Base-by-base conservation (phyloP, 2,888 invertebrate species). In the Octodonta nipae region DNA sequence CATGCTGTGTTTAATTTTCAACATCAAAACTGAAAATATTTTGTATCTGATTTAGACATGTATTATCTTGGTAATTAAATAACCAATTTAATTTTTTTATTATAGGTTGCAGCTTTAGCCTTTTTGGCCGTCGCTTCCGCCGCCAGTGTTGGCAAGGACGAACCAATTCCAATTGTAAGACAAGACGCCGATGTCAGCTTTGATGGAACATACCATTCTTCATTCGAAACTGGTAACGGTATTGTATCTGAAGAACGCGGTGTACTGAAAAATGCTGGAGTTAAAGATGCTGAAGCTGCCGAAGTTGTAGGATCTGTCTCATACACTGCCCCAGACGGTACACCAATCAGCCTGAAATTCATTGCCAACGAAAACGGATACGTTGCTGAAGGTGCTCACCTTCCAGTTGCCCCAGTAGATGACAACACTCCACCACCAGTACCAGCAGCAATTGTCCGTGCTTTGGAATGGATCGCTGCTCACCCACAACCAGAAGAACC, bases 401-500 rank as follows among this genome's bases (percentile, higher is more conserved):
- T 74, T 2, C 75, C 75, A 16, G 44, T 44, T 10, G 39, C 43
- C 8, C 60, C 17, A 14, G 78, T 79, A 33, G 72, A 79, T 49
- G 78, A 78, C 54, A 77, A 78, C 26, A 72, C 71, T 2, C 67
- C 78, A 15, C 78, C 75, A 24, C 78, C 78, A 37, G 71, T 77
- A 36, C 79, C 79, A 28, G 69, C 65, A 36, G 73, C 70, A 33
- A 79, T 79, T 47, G 72, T 73, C 48, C 68, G 71, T 31, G 71
- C 78, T 17, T 60, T 78, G 28, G 75, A 68, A 25, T 77, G 68
- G 55, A 66, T 76, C 41, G 76, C 77, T 20, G 71, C 73, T 16
- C 70, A 73, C 20, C 73, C 75, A 13, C 72, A 70, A n/a, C 24
- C 32, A 20, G 15, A 35, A 13, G 34, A 37, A 5, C 13, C 26